These are phyloP conservation scores for Alentia gelatinosa DNA, from an alignment of 2,888 invertebrate genomes.

Conservation along the genomic window DNA sequence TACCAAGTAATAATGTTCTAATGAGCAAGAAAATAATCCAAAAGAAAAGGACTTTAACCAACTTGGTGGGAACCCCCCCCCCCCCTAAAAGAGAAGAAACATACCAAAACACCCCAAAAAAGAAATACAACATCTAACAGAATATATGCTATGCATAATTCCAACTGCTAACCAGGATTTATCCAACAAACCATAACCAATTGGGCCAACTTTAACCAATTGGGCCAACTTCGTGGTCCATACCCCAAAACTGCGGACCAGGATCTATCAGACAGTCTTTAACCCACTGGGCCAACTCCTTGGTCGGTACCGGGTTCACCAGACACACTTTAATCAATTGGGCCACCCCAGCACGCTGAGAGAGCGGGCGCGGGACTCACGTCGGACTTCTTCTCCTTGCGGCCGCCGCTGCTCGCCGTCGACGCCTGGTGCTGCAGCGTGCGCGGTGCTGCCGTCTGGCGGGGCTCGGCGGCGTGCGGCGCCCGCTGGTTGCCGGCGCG, in stretches of 20 bases:
- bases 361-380: background rate
- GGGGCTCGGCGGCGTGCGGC: background rate
- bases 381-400: conserved; percentile 26
- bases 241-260: background rate
- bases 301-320: background rate
- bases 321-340: background rate
- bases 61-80: too few species aligned
- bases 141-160: too few species aligned
- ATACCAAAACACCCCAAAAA: too few species aligned
- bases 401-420: conserved; percentile 19
- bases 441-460: background rate
- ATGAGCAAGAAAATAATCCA: too few species aligned
- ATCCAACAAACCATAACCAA: background rate
- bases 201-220: background rate
- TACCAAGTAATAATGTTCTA: too few species aligned
- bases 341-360: background rate
- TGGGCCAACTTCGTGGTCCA: background rate
- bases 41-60: too few species aligned
- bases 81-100: too few species aligned
- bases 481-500: conserved; percentile 54
- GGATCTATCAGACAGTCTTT: too few species aligned
- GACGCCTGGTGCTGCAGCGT: conserved; percentile 32
- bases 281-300: too few species aligned
- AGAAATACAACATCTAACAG: too few species aligned
- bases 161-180: too few species aligned